phyloP scores from a whole-genome alignment of 2,113 vertebrate species.

The Passer domesticus region DNA sequence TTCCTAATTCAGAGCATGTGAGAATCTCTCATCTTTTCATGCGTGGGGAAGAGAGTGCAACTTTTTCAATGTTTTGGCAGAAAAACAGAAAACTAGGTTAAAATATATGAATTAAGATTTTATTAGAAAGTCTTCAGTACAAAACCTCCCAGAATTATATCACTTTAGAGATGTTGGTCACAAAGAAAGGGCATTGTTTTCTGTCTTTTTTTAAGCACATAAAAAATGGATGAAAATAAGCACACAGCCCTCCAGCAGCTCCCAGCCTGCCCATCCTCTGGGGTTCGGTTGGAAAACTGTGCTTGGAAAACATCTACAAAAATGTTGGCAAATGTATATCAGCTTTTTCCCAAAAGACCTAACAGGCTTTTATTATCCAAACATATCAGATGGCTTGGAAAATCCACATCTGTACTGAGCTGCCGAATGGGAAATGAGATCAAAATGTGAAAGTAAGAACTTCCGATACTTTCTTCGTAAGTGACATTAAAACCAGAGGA shows the following conservation, averaged over 20 bases:
- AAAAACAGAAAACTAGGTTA: not conserved
- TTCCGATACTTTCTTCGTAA: not conserved
- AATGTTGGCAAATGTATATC: slow-evolving; percentile 43
- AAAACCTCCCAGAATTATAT: not conserved
- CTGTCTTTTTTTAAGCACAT: not conserved
- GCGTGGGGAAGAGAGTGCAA: not conserved
- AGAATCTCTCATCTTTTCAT: not conserved
- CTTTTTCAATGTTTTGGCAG: not conserved
- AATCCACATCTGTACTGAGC: slow-evolving; percentile 42
- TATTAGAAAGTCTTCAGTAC: not conserved
- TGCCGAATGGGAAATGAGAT: slow-evolving; percentile 16
- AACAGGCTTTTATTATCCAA: slow-evolving; percentile 44
- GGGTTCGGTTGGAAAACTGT: slow-evolving; percentile 31
- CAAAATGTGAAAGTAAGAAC: slow-evolving; percentile 44
- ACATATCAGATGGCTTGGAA: slow-evolving; percentile 58
- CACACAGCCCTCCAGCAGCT: slow-evolving; percentile 17
- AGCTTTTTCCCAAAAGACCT: slow-evolving; percentile 42
- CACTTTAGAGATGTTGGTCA: not conserved
- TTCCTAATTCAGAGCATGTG: not conserved
- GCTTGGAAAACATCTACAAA: slow-evolving; percentile 57
- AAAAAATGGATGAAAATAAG: slow-evolving; percentile 38
- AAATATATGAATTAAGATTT: not conserved
- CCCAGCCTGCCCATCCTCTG: slow-evolving; percentile 21
- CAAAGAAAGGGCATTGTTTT: not conserved
- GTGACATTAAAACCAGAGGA: not conserved